A percentile compares a stretch with the other conserved stretches of the same genome.
These are phyloP conservation scores for Tetraneura akinire DNA, from an alignment of 1,140 invertebrate genomes.

Conservation along the genomic window DNA sequence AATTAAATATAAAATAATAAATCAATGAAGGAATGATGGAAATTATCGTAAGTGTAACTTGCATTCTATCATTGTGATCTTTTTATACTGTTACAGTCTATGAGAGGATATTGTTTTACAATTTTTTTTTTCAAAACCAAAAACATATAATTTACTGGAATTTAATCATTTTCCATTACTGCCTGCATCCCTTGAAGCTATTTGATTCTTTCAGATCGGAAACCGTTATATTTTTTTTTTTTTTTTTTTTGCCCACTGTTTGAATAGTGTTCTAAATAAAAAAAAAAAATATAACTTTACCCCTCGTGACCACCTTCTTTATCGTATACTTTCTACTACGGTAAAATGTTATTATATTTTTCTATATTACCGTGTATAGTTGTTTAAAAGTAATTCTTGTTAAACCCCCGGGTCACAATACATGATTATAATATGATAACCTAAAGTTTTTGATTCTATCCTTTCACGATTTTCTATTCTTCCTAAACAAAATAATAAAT, in stretches of 20 bases:
- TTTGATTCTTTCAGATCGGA: conserved; percentile 25
- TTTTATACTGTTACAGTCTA: conserved; percentile 1
- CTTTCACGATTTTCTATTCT: background rate
- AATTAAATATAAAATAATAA: no score
- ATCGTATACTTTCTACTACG: background rate
- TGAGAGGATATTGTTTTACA: conserved; percentile 4
- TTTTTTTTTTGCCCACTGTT: conserved; percentile 4
- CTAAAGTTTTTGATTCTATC: conserved; percentile 19
- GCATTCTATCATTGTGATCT: background rate
- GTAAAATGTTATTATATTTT: conserved; percentile 45
- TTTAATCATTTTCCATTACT: conserved; percentile 14
- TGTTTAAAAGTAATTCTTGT: conserved; percentile 22
- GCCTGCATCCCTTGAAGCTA: background rate
- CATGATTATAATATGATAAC: conserved; percentile 44
- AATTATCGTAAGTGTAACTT: background rate
- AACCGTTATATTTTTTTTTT: conserved; percentile 33
- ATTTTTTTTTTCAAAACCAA: background rate
- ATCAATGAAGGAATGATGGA: no score
- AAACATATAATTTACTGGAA: conserved; percentile 32
- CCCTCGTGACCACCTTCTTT: conserved; percentile 19
- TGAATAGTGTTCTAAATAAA: conserved; percentile 6
- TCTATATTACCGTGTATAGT: conserved; percentile 22
- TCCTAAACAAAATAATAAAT: background rate
- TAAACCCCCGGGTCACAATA: conserved; percentile 28
- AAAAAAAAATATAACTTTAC: conserved; percentile 28